A percentile compares a stretch with the other conserved stretches of the same genome.
Evolutionary conservation across 1,140 invertebrate genomes (phyloP).

Genomic region (Pseudomyrmex sp.): DNA sequence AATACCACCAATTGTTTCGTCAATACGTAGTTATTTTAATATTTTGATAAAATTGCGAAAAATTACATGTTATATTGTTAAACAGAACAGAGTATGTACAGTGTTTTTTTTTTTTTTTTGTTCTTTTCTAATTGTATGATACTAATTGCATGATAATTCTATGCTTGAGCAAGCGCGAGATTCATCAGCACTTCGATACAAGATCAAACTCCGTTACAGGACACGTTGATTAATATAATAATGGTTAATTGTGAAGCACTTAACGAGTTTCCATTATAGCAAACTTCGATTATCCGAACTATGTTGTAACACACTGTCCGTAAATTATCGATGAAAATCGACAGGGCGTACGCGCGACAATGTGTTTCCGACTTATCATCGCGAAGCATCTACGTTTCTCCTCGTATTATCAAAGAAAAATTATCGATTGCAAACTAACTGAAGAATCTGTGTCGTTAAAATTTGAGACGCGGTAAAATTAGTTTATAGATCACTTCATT

Average conservation of each 20-base stretch:
- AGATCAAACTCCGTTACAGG: neutral
- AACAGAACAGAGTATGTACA: neutral
- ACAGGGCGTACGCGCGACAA: too few species aligned
- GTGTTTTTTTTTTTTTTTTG: neutral
- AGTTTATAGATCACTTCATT: neutral
- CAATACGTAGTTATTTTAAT: neutral
- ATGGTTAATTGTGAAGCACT: neutral
- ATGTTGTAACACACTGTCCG: neutral
- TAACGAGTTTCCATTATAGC: slow-evolving; percentile 6
- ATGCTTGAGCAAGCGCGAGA: neutral
- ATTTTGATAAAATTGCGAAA: neutral
- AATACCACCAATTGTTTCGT: neutral
- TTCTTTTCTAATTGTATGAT: neutral
- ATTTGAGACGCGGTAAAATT: neutral
- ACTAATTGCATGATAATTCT: neutral
- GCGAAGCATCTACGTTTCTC: neutral
- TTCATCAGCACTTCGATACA: neutral
- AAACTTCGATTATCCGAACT: slow-evolving; percentile 1
- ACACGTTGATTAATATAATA: neutral
- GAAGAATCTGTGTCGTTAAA: neutral
- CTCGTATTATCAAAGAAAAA: neutral
- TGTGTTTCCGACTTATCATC: too few species aligned
- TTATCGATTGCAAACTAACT: neutral
- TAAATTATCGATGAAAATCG: slow-evolving; percentile 5
- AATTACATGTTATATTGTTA: neutral